Conservation (phyloP, 2,888 invertebrate species). For the Marronus borbonicus region DNA sequence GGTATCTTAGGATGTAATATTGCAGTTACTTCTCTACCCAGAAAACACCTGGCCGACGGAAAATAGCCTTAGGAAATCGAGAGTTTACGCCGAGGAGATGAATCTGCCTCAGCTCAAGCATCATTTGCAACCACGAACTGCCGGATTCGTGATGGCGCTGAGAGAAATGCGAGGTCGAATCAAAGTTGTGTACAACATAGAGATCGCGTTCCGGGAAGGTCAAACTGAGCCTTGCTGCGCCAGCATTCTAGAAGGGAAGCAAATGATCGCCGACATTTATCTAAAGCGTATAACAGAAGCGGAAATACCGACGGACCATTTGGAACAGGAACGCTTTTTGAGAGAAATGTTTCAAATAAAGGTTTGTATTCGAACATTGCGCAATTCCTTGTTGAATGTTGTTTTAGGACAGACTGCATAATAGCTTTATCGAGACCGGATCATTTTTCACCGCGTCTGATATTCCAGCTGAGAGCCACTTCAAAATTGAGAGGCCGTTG, state of each 20-base stretch:
- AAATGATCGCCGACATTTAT: constrained; percentile 80
- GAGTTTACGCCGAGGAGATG: constrained; percentile 86
- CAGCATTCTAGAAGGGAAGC: constrained; percentile 79
- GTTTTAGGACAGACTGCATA: constrained; percentile 62
- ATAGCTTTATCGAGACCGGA: constrained; percentile 65
- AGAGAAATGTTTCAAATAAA: constrained; percentile 84
- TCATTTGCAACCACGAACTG: constrained; percentile 91
- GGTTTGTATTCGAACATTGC: constrained; percentile 69
- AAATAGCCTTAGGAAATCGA: constrained; percentile 85
- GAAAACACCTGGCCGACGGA: constrained; percentile 91
- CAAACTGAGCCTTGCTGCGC: constrained; percentile 80
- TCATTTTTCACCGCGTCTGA: constrained; percentile 64
- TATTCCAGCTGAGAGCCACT: constrained; percentile 58
- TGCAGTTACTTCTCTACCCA: constrained; percentile 85
- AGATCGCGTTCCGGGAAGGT: constrained; percentile 78
- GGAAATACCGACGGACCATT: constrained; percentile 82
- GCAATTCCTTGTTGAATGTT: constrained; percentile 31
- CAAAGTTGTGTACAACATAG: constrained; percentile 85
- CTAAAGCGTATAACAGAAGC: constrained; percentile 85
- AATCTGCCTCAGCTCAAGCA: constrained; percentile 86
- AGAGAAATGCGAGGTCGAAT: constrained; percentile 83
- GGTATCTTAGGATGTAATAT: constrained; percentile 51
- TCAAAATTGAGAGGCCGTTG: constrained; percentile 58
- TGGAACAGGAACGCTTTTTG: constrained; percentile 82
- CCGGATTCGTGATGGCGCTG: constrained; percentile 88